phyloP scores from a whole-genome alignment of 2,113 vertebrate species.

The Lonchura striata region DNA sequence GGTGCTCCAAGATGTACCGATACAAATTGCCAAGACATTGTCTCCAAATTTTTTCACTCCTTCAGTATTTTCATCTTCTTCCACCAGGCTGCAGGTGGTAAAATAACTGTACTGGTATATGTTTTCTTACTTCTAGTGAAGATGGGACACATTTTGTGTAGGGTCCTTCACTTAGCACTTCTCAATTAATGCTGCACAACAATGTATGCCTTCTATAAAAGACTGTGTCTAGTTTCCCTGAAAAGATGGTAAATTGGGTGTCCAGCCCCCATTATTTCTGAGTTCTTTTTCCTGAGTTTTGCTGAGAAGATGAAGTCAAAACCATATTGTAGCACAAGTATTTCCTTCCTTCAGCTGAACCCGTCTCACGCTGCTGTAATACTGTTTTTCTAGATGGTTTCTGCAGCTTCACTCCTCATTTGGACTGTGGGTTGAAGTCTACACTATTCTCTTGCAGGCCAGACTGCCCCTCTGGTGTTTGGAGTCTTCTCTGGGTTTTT shows the following conservation, averaged over 20 bases:
- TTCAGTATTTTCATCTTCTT: neutral
- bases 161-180: neutral
- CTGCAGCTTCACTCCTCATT: neutral
- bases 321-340: neutral
- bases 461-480: rapidly evolving
- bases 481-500: neutral
- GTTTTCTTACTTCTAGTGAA: neutral
- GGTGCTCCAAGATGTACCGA: neutral
- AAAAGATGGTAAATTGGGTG: neutral
- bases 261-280: neutral
- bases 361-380: neutral
- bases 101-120: neutral
- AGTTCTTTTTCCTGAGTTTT: neutral
- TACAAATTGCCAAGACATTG: neutral
- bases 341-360: neutral
- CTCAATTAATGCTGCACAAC: neutral
- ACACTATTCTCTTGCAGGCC: neutral
- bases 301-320: neutral
- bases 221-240: neutral
- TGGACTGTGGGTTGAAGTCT: neutral
- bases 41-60: neutral
- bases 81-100: neutral
- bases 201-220: neutral
- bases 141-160: neutral
- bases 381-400: neutral